Percentiles rank a stretch among this genome's conserved stretches.
These are phyloP conservation scores for Colletes collaris DNA, from an alignment of 2,888 invertebrate species.

Conservation along the genomic window DNA sequence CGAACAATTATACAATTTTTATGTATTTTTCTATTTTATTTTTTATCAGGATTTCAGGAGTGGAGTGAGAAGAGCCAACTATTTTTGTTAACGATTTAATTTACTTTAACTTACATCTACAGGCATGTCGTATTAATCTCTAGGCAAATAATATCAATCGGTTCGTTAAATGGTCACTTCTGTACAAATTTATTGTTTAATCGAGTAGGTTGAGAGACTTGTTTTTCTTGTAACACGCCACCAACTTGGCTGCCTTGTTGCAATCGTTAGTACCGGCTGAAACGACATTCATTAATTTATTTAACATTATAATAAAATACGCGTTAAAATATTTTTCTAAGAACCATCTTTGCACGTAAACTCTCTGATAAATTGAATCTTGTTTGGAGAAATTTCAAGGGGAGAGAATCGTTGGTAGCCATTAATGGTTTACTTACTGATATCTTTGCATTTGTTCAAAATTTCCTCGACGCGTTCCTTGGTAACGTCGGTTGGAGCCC, in stretches of 20 bases:
- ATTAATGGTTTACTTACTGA: slow-evolving; percentile 25
- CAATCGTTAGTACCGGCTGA: slow-evolving; percentile 34
- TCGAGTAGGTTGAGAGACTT: slow-evolving; percentile 22
- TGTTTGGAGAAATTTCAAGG: too few species aligned
- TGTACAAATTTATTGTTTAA: not conserved
- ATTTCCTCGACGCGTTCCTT: slow-evolving; percentile 41
- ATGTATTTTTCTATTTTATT: not conserved
- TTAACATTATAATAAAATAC: not conserved
- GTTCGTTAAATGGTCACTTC: not conserved
- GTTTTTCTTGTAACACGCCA: slow-evolving; percentile 29
- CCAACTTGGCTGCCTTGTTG: slow-evolving; percentile 20
- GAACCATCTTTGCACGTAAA: too few species aligned
- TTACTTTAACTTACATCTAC: slow-evolving; percentile 18
- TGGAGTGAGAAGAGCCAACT: not conserved
- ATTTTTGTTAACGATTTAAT: not conserved
- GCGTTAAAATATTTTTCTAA: too few species aligned
- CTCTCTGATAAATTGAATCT: too few species aligned
- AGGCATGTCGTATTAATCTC: not conserved
- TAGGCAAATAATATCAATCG: not conserved
- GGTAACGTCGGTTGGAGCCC: slow-evolving; percentile 17
- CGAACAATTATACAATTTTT: too few species aligned
- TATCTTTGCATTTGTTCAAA: slow-evolving; percentile 37
- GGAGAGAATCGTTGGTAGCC: too few species aligned
- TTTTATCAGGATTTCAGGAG: not conserved
- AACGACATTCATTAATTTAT: slow-evolving; percentile 3